Base-by-base conservation (phyloP, 2,113 vertebrate species). In the Macquaria australasica region DNA sequence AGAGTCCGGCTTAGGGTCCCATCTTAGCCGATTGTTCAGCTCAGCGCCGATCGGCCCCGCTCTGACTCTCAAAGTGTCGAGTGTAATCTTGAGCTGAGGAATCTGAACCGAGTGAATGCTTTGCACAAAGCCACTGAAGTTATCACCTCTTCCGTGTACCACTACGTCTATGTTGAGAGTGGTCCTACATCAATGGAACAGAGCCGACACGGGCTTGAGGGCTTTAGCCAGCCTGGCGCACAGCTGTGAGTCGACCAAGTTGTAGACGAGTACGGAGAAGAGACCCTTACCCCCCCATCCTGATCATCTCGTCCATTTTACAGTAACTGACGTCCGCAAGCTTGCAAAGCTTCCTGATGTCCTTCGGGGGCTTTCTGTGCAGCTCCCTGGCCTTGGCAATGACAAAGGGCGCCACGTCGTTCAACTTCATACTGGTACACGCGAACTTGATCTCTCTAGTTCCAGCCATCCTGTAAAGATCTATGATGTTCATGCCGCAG, bases 211-310 rank as follows among this genome's bases (percentile, higher is more conserved):
- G 0, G 85, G 85, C 0, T 8, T 15, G 3, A 87, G 55, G 0
- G 23, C 85, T 10, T 74, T 82, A 0, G 62, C 79, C 1, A 87
- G 1, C 3, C 85, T 34, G 0, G 43, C 43, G 21, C 79, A 87
- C 55, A 87, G 25, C 25, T 79, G 85, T 0, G 69, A 82, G 3
- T 87, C 85, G 0, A 87, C 69, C 74, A 87, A 1, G 37, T 82
- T 82, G 45, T 82, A 87, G 3, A 82, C 0, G 0, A 85, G 66
- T 28, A 85, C 72, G 0, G 68, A 43, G 0, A 87, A 87, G 1
- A 87, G 69, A 1, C 28, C 16, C 2, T 53, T 70, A 0, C 84
- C 84, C 0, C 84, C 78, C 0, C 0, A 0, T 0, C 0, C 0
- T n/a, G 12, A 86, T 62, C 84, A 86, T 82, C 11, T 8, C 10